phyloP scores from a whole-genome alignment of 2,113 vertebrate species.

The Silurus asotus region DNA sequence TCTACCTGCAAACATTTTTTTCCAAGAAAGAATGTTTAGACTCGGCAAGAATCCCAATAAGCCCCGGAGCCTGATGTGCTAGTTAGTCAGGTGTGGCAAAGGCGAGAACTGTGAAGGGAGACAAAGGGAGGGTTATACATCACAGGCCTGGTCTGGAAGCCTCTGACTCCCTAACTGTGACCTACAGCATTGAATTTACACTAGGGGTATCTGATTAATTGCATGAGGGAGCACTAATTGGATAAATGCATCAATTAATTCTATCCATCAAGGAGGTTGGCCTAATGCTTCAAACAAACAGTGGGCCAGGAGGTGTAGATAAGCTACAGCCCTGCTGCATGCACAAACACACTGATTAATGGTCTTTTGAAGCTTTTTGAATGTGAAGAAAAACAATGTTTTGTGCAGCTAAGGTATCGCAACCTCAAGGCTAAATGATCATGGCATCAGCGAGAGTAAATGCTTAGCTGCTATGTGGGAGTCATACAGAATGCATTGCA shows the following conservation, averaged over 20 bases:
- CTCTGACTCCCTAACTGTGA: conserved; percentile 62
- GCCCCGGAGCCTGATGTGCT: conserved; percentile 52
- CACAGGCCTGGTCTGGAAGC: conserved; percentile 56
- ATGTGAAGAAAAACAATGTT: conserved; percentile 59
- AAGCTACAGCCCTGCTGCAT: conserved; percentile 34
- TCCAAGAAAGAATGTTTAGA: conserved; percentile 41
- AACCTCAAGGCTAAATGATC: conserved; percentile 59
- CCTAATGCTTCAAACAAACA: conserved; percentile 75
- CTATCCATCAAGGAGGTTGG: conserved; percentile 69
- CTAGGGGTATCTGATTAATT: conserved; percentile 72
- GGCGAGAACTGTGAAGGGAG: conserved; percentile 30
- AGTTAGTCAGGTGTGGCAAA: conserved; percentile 58
- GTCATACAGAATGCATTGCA: neutral
- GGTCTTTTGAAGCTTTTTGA: conserved; percentile 59
- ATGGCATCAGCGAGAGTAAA: conserved; percentile 47
- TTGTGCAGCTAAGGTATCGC: conserved; percentile 54
- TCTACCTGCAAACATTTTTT: conserved; percentile 49
- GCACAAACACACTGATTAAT: conserved; percentile 61
- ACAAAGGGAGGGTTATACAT: conserved; percentile 59
- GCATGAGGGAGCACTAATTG: conserved; percentile 78
- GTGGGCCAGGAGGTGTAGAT: conserved; percentile 51
- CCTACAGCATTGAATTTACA: conserved; percentile 62
- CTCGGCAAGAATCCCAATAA: conserved; percentile 61
- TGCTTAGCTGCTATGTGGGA: neutral
- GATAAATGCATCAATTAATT: conserved; percentile 79